Conservation (phyloP, 2,888 invertebrate species). For the Drosophila paramelanica region DNA sequence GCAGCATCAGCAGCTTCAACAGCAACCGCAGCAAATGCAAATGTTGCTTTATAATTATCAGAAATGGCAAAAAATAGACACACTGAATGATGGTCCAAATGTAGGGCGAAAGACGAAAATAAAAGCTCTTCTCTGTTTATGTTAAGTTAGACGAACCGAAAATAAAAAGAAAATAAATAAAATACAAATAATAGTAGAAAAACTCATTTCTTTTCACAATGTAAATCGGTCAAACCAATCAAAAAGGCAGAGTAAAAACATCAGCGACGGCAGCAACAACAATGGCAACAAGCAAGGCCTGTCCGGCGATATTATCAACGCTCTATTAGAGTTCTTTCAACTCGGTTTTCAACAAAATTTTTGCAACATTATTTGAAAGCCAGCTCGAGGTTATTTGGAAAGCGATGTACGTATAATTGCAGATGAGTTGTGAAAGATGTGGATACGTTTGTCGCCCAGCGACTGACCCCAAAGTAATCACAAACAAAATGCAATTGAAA, state of each 20-base stretch:
- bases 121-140: slow-evolving; percentile 49
- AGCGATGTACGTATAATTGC: slow-evolving; percentile 32
- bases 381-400: slow-evolving; percentile 35
- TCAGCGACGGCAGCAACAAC: slow-evolving; percentile 22
- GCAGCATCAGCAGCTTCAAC: slow-evolving; percentile 3
- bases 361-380: slow-evolving; percentile 31
- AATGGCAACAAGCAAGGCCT: slow-evolving; percentile 24
- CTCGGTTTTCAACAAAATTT: slow-evolving; percentile 48
- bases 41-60: slow-evolving; percentile 73
- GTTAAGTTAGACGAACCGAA: slow-evolving; percentile 33
- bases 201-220: slow-evolving; percentile 74
- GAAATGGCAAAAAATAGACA: slow-evolving; percentile 51
- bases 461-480: slow-evolving; percentile 38
- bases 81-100: slow-evolving; percentile 42
- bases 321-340: slow-evolving; percentile 70
- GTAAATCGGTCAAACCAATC: slow-evolving; percentile 79
- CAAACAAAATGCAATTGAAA: slow-evolving; percentile 63
- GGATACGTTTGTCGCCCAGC: slow-evolving; percentile 36
- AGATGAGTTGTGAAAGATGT: slow-evolving; percentile 14
- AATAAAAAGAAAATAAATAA: slow-evolving; percentile 22
- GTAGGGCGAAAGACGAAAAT: slow-evolving; percentile 65
- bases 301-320: slow-evolving; percentile 56
- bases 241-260: slow-evolving; percentile 49
- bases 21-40: slow-evolving; percentile 17
- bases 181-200: slow-evolving; percentile 25